Evolutionary conservation across 2,113 vertebrate genomes (phyloP).

Genomic region (Varanus salvator): DNA sequence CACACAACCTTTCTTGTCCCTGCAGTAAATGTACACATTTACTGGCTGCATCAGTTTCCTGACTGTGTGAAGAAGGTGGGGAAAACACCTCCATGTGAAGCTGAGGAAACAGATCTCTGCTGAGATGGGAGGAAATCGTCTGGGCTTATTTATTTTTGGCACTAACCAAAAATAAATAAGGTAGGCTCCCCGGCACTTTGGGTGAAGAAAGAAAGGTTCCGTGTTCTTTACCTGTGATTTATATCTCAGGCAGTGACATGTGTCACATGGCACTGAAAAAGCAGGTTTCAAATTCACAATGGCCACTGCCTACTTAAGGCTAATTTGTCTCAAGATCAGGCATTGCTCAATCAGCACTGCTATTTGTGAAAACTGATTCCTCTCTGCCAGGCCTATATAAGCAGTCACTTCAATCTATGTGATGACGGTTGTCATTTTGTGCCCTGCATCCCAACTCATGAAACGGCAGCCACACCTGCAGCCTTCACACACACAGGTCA

Average conservation of each 20-base stretch:
- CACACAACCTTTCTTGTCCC: no score
- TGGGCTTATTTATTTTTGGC: neutral
- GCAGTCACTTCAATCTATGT: neutral
- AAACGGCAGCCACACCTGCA: neutral
- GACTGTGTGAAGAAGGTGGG: no score
- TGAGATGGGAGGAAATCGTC: neutral
- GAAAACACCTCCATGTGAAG: no score
- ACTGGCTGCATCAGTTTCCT: no score
- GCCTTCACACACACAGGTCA: neutral
- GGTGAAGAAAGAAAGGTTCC: neutral
- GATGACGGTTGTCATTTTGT: neutral
- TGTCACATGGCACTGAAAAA: neutral
- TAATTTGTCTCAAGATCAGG: neutral
- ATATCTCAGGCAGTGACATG: neutral
- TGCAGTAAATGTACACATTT: no score
- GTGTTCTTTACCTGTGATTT: neutral
- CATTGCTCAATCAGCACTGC: neutral
- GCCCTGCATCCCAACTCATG: neutral
- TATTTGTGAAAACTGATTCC: neutral
- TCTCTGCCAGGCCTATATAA: neutral
- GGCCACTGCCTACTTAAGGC: neutral
- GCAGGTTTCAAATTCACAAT: neutral
- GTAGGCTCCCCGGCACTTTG: neutral
- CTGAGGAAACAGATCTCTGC: no score
- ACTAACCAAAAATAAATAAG: neutral